Conservation (phyloP, 1,140 invertebrate species). For the Anoplophora glabripennis region DNA sequence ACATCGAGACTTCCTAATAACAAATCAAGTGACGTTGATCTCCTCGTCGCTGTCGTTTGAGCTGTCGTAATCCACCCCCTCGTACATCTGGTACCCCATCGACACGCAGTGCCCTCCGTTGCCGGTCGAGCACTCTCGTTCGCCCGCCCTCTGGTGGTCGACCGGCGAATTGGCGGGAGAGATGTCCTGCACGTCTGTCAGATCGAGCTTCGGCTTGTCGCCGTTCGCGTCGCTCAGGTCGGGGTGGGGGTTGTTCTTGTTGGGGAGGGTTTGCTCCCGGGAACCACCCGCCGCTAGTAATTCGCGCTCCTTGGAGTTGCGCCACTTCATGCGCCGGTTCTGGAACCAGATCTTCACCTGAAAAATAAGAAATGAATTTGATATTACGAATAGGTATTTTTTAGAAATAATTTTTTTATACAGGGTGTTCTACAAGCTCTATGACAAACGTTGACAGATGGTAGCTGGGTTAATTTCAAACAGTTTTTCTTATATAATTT, state of each 20-base stretch:
- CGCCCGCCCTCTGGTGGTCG: constrained; percentile 32
- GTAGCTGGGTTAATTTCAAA: too few relatives aligned
- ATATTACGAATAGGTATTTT: background rate
- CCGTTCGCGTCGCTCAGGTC: constrained; percentile 88
- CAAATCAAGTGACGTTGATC: constrained; percentile 76
- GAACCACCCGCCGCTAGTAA: constrained; percentile 88
- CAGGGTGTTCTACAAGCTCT: too few relatives aligned
- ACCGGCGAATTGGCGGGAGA: constrained; percentile 48
- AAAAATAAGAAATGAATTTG: constrained; percentile 37
- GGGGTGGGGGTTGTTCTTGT: constrained; percentile 95
- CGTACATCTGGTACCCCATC: constrained; percentile 40
- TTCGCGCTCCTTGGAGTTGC: constrained; percentile 96
- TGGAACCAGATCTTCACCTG: constrained; percentile 97
- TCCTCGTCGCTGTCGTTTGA: constrained; percentile 76
- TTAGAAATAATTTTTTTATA: too few relatives aligned
- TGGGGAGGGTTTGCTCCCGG: constrained; percentile 90
- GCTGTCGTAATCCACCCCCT: constrained; percentile 57
- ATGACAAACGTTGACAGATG: too few relatives aligned
- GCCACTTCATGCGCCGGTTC: constrained; percentile 94
- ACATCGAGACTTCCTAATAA: constrained; percentile 9
- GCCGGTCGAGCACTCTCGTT: background rate
- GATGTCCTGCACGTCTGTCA: constrained; percentile 51
- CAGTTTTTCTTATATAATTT: too few relatives aligned
- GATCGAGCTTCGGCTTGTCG: constrained; percentile 65
- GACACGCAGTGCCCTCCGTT: constrained; percentile 14